Base-by-base conservation (phyloP, 2,888 invertebrate genomes). In the Orthosia incerta region DNA sequence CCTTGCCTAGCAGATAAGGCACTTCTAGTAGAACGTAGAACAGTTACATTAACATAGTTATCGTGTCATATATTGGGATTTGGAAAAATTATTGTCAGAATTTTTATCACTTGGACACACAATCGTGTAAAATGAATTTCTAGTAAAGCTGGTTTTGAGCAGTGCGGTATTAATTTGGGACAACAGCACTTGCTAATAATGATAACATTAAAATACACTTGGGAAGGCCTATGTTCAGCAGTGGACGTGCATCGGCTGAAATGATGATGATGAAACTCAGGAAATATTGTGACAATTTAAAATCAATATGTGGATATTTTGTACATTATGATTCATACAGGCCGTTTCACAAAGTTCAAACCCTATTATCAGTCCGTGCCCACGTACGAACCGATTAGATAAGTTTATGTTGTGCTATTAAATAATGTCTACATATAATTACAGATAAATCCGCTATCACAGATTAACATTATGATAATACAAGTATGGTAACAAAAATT, bases 361-460 rank as follows among this genome's bases (percentile, higher is more conserved):
- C 20, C 26, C 16, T 57, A 26, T 3, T 59, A 78, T 70, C 51
- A 45, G 69, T 9, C 4, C 18, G 9, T 67, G 20, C 13, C 12
- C n/a, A 57, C 45, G 56, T 78, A 69, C 9, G 18, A 16, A 65
- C n/a, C 12, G 70, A 78, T 74, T 51, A 39, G 74, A 70, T 70
- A 59, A 51, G 13, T 48, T 51, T 31, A 51, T 59, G 16, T 59
- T 71, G 23, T 48, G 23, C n/a, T 51, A 48, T 59, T 51, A 51
- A 78, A 70, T n/a, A 59, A 70, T 53, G 20, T 9, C 15, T 23
- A 69, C 16, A 1, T 51, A 59, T 20, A 46, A n/a, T 48, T 18
- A 51, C 1, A 18, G 13, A 53, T 2, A 16, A 57, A 31, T 2
- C 4, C n/a, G 16, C 0, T 51, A 78, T 57, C 57, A 31, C 11